Conservation (phyloP, 2,797 vertebrate genomes). For the Ataeniobius toweri region DNA sequence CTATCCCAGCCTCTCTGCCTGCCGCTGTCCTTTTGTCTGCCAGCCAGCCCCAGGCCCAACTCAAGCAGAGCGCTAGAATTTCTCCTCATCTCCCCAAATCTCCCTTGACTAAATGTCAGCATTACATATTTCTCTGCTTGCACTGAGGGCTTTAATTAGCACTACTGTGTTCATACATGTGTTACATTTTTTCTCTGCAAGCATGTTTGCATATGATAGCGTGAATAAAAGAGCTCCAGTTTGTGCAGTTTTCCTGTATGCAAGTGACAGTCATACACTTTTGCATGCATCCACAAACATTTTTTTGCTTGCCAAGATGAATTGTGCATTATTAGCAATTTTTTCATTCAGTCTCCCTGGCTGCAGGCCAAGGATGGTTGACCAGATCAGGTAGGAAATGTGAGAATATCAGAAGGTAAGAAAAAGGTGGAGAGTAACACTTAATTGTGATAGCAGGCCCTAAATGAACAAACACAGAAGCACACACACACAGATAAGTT, state of each 20-base stretch:
- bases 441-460: constrained; percentile 59
- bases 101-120: constrained; percentile 99
- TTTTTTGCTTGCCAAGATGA: constrained; percentile 33
- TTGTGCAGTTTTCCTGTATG: constrained; percentile 27
- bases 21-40: constrained; percentile 92
- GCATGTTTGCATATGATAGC: constrained; percentile 34
- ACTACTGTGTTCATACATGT: constrained; percentile 61
- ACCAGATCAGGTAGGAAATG: constrained; percentile 37
- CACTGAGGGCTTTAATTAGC: constrained; percentile 95
- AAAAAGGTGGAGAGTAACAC: constrained; percentile 70
- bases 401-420: constrained; percentile 52
- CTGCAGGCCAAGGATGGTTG: constrained; percentile 42
- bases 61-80: constrained; percentile 89
- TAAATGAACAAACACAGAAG: constrained; percentile 30
- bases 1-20: constrained; percentile 69
- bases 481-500: constrained; percentile 40
- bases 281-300: constrained; percentile 34
- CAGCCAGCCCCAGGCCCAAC: constrained; percentile 83
- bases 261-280: constrained; percentile 30
- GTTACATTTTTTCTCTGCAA: constrained; percentile 44
- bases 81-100: constrained; percentile 92
- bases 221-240: constrained; percentile 34
- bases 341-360: constrained; percentile 35
- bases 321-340: constrained; percentile 35
- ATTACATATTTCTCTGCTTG: constrained; percentile 89